These are phyloP conservation scores for Anaspis maculata DNA, from an alignment of 2,888 invertebrate genomes.

Conservation along the genomic window DNA sequence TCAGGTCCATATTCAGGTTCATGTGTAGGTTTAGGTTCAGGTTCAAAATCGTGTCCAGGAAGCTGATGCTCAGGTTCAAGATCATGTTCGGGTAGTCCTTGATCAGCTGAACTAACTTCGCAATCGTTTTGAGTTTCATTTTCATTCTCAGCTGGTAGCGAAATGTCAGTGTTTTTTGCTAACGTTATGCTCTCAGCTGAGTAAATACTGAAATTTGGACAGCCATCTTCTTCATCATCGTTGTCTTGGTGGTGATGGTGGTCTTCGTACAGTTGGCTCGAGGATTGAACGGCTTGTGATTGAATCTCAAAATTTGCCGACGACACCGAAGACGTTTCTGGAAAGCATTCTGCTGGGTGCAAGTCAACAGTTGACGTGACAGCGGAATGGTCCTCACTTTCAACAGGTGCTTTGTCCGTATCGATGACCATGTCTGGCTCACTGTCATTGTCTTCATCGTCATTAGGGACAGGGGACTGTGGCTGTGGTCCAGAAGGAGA, in stretches of 20 bases:
- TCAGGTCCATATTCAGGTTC: no score
- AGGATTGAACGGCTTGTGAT: slow-evolving; percentile 29
- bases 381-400: slow-evolving; percentile 21
- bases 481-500: slow-evolving; percentile 38
- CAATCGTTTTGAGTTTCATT: no score
- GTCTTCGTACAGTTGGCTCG: slow-evolving; percentile 17
- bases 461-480: slow-evolving; percentile 39
- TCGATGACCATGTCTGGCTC: slow-evolving; percentile 53
- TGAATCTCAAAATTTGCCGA: slow-evolving; percentile 25
- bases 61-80: no score
- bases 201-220: slow-evolving; percentile 80
- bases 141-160: slow-evolving; percentile 13
- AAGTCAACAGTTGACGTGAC: slow-evolving; percentile 7
- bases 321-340: background rate
- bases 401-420: slow-evolving; percentile 32
- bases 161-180: slow-evolving; percentile 48
- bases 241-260: slow-evolving; percentile 39
- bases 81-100: no score
- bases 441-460: slow-evolving; percentile 43
- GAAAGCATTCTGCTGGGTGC: background rate
- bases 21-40: no score
- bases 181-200: slow-evolving; percentile 73
- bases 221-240: slow-evolving; percentile 57
- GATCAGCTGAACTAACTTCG: no score
- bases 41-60: no score